Percentiles rank a stretch among this genome's conserved stretches.
phyloP scores from a whole-genome alignment of 1,140 invertebrate genomes.

The Diplogasteroides magnus region DNA sequence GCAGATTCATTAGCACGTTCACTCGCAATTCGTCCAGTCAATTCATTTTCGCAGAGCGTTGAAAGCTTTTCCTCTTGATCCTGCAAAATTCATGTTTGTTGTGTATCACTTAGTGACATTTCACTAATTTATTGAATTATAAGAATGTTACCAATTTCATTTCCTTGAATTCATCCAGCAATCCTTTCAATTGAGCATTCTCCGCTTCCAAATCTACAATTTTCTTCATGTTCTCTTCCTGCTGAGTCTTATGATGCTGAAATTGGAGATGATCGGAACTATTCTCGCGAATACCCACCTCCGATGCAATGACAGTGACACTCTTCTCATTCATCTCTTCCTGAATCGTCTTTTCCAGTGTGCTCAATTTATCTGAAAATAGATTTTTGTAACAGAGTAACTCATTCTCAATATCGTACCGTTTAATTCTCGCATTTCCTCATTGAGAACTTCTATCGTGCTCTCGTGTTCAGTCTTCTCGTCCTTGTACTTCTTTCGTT shows the following conservation, averaged over 20 bases:
- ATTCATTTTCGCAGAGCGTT: neutral
- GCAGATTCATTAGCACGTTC: neutral
- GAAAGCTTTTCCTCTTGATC: neutral
- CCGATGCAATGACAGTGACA: neutral
- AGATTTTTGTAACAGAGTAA: neutral
- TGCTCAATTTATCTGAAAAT: neutral
- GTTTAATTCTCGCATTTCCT: slow-evolving; percentile 6
- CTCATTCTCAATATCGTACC: neutral
- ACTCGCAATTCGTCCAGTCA: neutral
- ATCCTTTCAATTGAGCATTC: slow-evolving; percentile 8
- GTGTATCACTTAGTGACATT: too few species aligned
- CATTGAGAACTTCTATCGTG: slow-evolving; percentile 5
- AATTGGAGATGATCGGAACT: neutral
- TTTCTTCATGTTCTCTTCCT: slow-evolving; percentile 1
- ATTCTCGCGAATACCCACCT: neutral
- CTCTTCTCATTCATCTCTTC: slow-evolving; percentile 9
- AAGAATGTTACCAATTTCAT: neutral
- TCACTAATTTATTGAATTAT: too few species aligned
- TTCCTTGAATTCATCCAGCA: neutral
- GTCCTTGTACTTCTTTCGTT: slow-evolving; percentile 12
- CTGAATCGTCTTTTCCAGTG: neutral
- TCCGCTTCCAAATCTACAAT: slow-evolving; percentile 15
- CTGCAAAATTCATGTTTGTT: neutral
- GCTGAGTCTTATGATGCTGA: neutral
- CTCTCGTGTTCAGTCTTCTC: slow-evolving; percentile 7